phyloP scores from a whole-genome alignment of 2,113 vertebrate genomes.

The Catharus bicknelli region DNA sequence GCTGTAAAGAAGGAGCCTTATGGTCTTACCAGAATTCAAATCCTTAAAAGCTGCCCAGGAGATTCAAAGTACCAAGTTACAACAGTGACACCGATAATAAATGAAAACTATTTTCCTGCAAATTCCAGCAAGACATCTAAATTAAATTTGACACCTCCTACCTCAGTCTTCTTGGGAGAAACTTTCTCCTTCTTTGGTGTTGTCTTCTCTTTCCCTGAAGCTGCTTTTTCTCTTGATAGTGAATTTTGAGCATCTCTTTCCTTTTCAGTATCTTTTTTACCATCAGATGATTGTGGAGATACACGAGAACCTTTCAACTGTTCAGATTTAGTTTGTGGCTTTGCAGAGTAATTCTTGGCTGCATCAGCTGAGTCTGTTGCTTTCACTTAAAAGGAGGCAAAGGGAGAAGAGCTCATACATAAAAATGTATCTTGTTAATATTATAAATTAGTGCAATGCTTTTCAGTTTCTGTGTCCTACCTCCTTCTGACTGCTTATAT shows the following conservation, averaged over 20 bases:
- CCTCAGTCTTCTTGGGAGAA: slow-evolving; percentile 87
- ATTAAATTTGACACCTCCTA: slow-evolving; percentile 54
- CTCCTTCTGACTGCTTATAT: slow-evolving; percentile 56
- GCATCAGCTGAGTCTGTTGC: background rate
- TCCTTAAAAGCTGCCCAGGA: background rate
- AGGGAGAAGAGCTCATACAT: background rate
- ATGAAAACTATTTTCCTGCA: background rate
- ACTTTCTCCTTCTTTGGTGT: slow-evolving; percentile 76
- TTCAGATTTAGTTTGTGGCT: slow-evolving; percentile 24
- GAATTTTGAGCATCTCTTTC: slow-evolving; percentile 28
- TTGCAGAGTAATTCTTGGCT: slow-evolving; percentile 3
- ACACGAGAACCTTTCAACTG: background rate
- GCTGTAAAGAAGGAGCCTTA: background rate
- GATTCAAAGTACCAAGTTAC: background rate
- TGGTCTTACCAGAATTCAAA: background rate
- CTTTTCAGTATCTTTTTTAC: slow-evolving; percentile 59
- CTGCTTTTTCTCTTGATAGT: slow-evolving; percentile 66
- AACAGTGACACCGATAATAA: background rate
- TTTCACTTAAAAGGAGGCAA: slow-evolving; percentile 37
- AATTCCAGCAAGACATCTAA: background rate
- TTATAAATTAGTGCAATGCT: background rate
- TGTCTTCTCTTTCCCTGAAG: slow-evolving; percentile 67
- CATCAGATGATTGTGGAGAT: slow-evolving; percentile 7
- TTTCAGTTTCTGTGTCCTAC: slow-evolving; percentile 43
- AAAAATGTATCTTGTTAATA: background rate